Evolutionary conservation across 2,888 invertebrate genomes (phyloP), one percentile per base, ranked within the genome.

Genomic region (Pachliopta kotzebuea): DNA sequence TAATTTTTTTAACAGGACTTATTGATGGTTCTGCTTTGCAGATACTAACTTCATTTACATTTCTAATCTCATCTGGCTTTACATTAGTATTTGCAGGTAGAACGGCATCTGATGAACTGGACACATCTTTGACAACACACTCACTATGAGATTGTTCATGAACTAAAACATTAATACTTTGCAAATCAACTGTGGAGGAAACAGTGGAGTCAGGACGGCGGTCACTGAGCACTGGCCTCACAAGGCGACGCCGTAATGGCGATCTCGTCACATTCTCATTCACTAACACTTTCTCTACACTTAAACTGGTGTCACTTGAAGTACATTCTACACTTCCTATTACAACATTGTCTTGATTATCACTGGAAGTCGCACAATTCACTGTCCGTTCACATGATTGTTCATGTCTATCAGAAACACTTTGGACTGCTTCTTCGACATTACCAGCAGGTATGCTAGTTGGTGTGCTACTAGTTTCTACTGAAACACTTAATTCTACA

Each of bases 1-100:
- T 91, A 76, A 91, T 89, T 85, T 86, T 91, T 78, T 86, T 90
- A 75, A 81, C 76, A 74, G 89, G 80, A 84, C 82, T 84, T 69
- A 83, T 75, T 64, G 90, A 88, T 63, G 88, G 86, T 81, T 91
- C 91, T 82, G 90, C 89, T 88, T 88, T 86, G 85, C 90, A 89
- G 83, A 90, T 80, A 85, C 84, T 90, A 77, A 87, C 79, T 82
- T 88, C 90, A 82, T 84, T 88, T 83, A 88, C 74, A 82, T 83
- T 85, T 81, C 84, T 88, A 86, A 84, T 85, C 81, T 87, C 86
- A 80, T 88, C 85, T 75, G 83, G 81, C 75, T 84, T 87, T 73
- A 80, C 76, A 81, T 82, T 86, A 85, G 81, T 83, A 77, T 84
- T 80, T 79, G 80, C 74, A 76, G 75, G 73, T 71, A 82, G 75